A percentile compares a stretch with the other conserved stretches of the same genome.
Evolutionary conservation across 2,797 vertebrate species (phyloP).

Genomic region (Esox lucius): DNA sequence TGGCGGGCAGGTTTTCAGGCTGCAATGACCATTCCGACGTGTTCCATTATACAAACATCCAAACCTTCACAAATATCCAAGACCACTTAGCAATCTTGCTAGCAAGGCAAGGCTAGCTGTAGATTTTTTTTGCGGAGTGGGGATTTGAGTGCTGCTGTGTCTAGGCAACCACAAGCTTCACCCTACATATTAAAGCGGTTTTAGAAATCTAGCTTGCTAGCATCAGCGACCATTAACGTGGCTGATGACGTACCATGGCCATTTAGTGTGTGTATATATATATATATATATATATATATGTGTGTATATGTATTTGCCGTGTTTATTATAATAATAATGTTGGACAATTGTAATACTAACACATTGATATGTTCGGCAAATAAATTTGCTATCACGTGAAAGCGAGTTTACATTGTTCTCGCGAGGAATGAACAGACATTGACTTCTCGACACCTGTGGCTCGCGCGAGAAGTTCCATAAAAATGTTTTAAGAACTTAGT

Average conservation of each 20-base stretch:
- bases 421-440: neutral
- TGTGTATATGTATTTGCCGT: neutral
- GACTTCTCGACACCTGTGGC: neutral
- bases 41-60: neutral
- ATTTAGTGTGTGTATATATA: too few species aligned
- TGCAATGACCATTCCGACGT: neutral
- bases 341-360: neutral
- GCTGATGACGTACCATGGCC: too few species aligned
- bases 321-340: neutral
- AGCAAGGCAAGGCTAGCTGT: neutral
- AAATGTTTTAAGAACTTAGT: neutral
- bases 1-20: neutral
- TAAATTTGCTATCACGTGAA: neutral
- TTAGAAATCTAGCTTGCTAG: neutral
- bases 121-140: neutral
- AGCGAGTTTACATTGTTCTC: neutral
- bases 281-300: too few species aligned
- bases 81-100: neutral
- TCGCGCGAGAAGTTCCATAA: neutral
- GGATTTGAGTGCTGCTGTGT: neutral
- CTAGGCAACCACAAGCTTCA: neutral
- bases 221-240: neutral
- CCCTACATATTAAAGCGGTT: neutral
- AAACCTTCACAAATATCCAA: constrained; percentile 1
- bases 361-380: neutral